phyloP scores from a whole-genome alignment of 1,140 invertebrate species.

The Grapholita molesta region DNA sequence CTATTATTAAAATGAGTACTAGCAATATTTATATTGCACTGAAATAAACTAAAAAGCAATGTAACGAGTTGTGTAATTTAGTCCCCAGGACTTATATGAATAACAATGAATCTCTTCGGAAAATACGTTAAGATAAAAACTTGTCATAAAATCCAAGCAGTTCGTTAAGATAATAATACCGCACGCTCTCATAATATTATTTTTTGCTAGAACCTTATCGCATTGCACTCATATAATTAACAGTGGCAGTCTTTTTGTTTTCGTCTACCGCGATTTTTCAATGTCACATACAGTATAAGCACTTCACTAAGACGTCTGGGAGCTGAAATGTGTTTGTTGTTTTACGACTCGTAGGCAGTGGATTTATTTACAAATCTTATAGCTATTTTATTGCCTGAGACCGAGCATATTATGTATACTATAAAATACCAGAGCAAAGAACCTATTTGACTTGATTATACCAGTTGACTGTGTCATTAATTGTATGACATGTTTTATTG shows the following conservation, averaged over 20 bases:
- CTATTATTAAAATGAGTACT: no score
- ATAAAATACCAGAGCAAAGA: background rate
- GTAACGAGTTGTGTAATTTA: background rate
- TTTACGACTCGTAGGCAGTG: background rate
- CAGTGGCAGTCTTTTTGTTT: background rate
- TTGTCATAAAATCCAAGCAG: background rate
- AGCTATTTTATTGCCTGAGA: background rate
- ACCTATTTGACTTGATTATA: background rate
- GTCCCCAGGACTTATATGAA: background rate
- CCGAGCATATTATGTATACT: background rate
- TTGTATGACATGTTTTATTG: no score
- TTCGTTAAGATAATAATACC: background rate
- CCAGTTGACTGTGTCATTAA: no score
- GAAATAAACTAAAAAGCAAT: background rate
- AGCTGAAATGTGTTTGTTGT: background rate
- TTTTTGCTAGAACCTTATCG: background rate
- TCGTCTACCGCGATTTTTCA: background rate
- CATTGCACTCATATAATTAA: background rate
- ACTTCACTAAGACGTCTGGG: constrained; percentile 1
- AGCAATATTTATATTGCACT: no score
- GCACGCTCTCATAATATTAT: background rate
- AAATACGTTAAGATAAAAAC: background rate
- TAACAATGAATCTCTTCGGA: background rate
- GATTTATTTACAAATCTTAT: background rate
- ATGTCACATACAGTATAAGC: constrained; percentile 8